Conservation (phyloP, 2,113 vertebrate genomes). For the Labeo rohita region DNA sequence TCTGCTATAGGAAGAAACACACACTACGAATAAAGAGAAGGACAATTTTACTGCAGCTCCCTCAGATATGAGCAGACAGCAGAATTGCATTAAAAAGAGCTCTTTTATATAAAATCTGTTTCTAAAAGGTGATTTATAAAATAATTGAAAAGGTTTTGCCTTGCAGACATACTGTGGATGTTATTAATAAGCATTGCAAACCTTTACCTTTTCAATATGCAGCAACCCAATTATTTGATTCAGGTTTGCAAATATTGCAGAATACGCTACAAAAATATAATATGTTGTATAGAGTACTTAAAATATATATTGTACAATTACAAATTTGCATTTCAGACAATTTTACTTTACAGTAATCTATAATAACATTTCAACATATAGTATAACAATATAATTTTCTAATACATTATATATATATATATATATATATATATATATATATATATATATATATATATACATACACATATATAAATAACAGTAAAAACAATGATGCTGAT, state of each 20-base stretch:
- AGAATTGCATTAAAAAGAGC: background rate
- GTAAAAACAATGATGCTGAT: background rate
- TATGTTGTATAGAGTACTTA: too few species aligned
- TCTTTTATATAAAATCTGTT: background rate
- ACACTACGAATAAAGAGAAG: constrained; percentile 17
- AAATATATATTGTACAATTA: background rate
- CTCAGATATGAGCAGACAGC: background rate
- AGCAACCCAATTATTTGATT: background rate
- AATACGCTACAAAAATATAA: background rate
- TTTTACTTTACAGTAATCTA: background rate
- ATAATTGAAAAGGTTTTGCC: background rate
- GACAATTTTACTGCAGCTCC: constrained; percentile 1
- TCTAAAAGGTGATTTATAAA: background rate
- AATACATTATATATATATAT: background rate
- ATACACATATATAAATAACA: background rate
- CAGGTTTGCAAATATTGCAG: constrained; percentile 1
- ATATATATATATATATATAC: too few species aligned
- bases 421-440: too few species aligned
- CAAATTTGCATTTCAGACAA: background rate
- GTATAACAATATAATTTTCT: background rate
- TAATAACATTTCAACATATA: background rate
- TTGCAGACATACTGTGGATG: background rate
- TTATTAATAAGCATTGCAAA: constrained; percentile 3
- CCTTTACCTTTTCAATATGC: background rate
- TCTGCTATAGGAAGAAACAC: constrained; percentile 2